Percentiles rank a stretch among this genome's conserved stretches.
phyloP scores from a whole-genome alignment of 35 echinoderm and acorn worm species.

The Heliocidaris tuberculata region DNA sequence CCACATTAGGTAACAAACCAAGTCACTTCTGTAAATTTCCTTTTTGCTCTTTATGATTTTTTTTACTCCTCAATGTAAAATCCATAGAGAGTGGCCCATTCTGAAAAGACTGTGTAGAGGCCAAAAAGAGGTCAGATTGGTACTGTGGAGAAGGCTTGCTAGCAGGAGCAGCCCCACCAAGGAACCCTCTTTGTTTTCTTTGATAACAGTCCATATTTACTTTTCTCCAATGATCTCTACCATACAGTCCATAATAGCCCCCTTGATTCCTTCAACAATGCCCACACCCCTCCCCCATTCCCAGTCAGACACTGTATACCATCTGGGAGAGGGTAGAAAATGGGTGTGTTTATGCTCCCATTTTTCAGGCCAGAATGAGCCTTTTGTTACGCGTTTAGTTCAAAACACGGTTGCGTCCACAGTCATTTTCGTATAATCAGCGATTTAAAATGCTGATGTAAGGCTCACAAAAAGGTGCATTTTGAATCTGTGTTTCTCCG shows the following conservation, averaged over 20 bases:
- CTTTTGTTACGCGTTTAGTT: no score
- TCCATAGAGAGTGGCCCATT: not conserved
- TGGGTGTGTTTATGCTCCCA: no score
- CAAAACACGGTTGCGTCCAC: no score
- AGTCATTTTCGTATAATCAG: no score
- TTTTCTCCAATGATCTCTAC: conserved; percentile 9
- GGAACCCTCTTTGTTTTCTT: not conserved
- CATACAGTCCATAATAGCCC: conserved; percentile 16
- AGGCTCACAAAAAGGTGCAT: no score
- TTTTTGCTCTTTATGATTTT: not conserved
- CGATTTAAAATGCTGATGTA: no score
- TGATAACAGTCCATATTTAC: conserved; percentile 3
- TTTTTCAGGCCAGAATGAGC: no score
- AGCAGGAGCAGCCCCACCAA: not conserved
- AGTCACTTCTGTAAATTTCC: not conserved
- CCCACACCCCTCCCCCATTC: not conserved
- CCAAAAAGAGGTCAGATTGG: not conserved
- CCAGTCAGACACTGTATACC: not conserved
- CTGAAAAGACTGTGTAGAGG: not conserved
- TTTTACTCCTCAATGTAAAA: not conserved
- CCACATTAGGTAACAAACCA: not conserved
- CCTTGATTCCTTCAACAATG: not conserved
- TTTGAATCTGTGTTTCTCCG: no score
- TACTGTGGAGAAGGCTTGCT: not conserved
- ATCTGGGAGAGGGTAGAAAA: not conserved